Evolutionary conservation across 2,113 vertebrate genomes (phyloP).

Genomic region (Strix uralensis): DNA sequence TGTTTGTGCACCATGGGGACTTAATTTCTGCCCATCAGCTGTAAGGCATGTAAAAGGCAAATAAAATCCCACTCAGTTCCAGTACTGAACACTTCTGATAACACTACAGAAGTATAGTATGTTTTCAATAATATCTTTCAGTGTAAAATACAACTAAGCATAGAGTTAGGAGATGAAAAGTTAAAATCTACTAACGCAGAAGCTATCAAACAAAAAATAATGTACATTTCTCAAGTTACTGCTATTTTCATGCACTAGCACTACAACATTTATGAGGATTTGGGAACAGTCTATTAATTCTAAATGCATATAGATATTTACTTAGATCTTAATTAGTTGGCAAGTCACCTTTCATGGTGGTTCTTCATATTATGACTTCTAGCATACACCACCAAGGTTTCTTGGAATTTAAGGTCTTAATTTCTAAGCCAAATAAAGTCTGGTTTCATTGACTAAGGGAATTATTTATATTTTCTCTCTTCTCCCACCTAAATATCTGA

Average conservation of each 20-base stretch:
- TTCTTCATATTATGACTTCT: background rate
- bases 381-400: background rate
- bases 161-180: background rate
- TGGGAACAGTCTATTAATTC: background rate
- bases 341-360: background rate
- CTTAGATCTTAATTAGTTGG: background rate
- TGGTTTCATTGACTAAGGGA: background rate
- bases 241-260: background rate
- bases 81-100: background rate
- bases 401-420: background rate
- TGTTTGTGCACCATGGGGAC: constrained; percentile 2
- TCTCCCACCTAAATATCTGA: background rate
- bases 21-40: background rate
- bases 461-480: background rate
- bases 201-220: background rate
- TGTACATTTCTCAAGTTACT: background rate
- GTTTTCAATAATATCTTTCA: background rate
- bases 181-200: background rate
- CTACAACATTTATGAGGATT: background rate
- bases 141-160: background rate
- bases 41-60: constrained; percentile 5
- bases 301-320: background rate
- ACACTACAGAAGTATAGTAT: background rate
- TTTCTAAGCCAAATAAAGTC: background rate
- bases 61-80: background rate